A percentile compares a stretch with the other conserved stretches of the same genome.
Evolutionary conservation across 2,797 vertebrate genomes (phyloP).

Genomic region (Thunnus albacares): DNA sequence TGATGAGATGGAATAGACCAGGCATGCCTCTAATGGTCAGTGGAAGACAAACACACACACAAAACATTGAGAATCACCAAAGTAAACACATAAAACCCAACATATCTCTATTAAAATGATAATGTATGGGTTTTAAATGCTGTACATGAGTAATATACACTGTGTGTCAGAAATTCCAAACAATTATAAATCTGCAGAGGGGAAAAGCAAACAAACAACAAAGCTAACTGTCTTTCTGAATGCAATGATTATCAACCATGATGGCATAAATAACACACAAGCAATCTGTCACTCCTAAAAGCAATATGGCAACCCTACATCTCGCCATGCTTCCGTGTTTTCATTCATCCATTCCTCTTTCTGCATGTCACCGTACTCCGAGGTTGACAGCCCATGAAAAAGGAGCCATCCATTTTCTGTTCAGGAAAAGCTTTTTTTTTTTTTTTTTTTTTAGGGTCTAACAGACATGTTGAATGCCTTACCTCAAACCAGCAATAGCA

Average conservation of each 20-base stretch:
- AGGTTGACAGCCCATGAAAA: constrained; percentile 58
- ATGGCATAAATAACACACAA: neutral
- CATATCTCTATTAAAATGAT: neutral
- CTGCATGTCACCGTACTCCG: constrained; percentile 1
- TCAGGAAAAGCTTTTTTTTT: constrained; percentile 16
- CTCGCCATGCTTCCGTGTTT: constrained; percentile 7
- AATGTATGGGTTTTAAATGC: neutral
- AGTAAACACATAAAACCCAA: neutral
- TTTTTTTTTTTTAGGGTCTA: neutral
- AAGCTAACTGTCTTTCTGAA: neutral
- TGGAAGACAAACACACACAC: neutral
- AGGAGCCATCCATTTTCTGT: constrained; percentile 53
- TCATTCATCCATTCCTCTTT: constrained; percentile 39
- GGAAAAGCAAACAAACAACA: neutral
- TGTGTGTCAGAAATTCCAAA: neutral
- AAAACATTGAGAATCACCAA: neutral
- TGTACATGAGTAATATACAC: neutral
- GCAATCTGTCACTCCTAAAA: constrained; percentile 3
- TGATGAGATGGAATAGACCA: constrained; percentile 30
- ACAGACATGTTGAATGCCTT: constrained; percentile 34
- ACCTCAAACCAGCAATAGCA: constrained; percentile 5
- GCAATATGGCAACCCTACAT: neutral
- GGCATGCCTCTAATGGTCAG: constrained; percentile 25
- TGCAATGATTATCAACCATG: constrained; percentile 18
- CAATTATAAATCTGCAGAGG: neutral